Evolutionary conservation across 1,140 invertebrate genomes (phyloP), one percentile per base, ranked within the genome.

Genomic region (Heterodera carotae): DNA sequence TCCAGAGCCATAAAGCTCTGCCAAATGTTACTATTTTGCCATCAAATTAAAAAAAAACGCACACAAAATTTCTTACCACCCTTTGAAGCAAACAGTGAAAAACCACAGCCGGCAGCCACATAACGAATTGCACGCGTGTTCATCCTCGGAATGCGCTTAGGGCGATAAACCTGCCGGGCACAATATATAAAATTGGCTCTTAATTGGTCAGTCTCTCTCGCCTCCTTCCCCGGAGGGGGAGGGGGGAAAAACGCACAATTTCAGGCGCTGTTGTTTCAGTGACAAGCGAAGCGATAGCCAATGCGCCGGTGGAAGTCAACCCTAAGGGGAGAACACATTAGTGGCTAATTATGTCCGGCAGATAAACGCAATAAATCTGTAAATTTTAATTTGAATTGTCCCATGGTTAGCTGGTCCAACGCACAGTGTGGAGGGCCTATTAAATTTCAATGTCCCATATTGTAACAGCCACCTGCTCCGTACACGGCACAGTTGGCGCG

Each of bases 51-150:
- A 12, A 34, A 15, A 22, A 39, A 36, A n/a, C n/a, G n/a, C n/a
- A n/a, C n/a, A n/a, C n/a, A n/a, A n/a, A n/a, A n/a, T n/a, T 74
- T 56, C 5, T 39, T 33, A 76, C 60, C 36, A 12, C 70, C 70
- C 15, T 72, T 43, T 2, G 87, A 87, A 2, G 85, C 82, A 68
- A 86, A 86, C 7, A 86, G 75, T 6, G 85, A 86, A 66, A 88
- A 86, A 48, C 85, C 85, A 66, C 81, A 83, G 2, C 85, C 85
- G 31, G 86, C 81, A 15, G 85, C 79, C 10, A 86, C 75, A n/a
- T 64, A 62, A 15, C 70, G 77, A 2, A 86, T 87, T 22, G 79
- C 79, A 71, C 79, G 79, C 22, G 73, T 76, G 69, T 86, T 88
- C 53, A 84, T 76, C 29, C 67, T 77, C 1, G 36, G 33, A 22